Conservation (phyloP, 1,140 invertebrate species). For the Anoplophora glabripennis region DNA sequence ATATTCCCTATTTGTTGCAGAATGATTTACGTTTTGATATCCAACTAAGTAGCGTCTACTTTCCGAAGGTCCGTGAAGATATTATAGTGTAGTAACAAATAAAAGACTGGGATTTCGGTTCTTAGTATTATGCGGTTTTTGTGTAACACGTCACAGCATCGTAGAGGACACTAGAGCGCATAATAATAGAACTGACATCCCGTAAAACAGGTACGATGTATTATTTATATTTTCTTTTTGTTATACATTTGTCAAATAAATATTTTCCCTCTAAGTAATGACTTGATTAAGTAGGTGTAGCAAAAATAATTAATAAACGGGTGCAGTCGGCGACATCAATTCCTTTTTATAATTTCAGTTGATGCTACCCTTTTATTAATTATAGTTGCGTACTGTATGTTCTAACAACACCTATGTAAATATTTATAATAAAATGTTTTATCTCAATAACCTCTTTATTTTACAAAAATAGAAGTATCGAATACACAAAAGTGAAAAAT, state of each 20-base stretch:
- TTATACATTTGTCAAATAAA: background rate
- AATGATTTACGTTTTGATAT: slow-evolving; percentile 50
- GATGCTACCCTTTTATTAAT: no score
- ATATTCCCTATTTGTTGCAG: slow-evolving; percentile 46
- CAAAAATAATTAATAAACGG: no score
- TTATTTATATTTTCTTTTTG: slow-evolving; percentile 7
- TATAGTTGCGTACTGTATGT: no score
- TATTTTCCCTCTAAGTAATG: no score
- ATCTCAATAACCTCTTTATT: background rate
- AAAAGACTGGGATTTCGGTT: slow-evolving; percentile 38
- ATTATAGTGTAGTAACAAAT: slow-evolving; percentile 23
- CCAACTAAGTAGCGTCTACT: slow-evolving; percentile 32
- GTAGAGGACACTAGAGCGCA: slow-evolving; percentile 3
- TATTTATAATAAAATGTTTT: slow-evolving; percentile 4
- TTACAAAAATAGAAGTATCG: no score
- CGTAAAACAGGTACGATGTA: slow-evolving; percentile 11
- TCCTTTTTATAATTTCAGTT: no score
- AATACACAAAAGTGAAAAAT: slow-evolving; percentile 17
- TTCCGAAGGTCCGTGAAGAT: slow-evolving; percentile 17
- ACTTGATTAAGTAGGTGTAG: no score
- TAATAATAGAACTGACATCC: slow-evolving; percentile 26
- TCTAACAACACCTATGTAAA: background rate
- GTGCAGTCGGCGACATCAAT: no score
- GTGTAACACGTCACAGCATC: background rate
- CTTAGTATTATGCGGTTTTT: slow-evolving; percentile 29